Conservation (phyloP, 2,113 vertebrate genomes). For the Corvus moneduloides region DNA sequence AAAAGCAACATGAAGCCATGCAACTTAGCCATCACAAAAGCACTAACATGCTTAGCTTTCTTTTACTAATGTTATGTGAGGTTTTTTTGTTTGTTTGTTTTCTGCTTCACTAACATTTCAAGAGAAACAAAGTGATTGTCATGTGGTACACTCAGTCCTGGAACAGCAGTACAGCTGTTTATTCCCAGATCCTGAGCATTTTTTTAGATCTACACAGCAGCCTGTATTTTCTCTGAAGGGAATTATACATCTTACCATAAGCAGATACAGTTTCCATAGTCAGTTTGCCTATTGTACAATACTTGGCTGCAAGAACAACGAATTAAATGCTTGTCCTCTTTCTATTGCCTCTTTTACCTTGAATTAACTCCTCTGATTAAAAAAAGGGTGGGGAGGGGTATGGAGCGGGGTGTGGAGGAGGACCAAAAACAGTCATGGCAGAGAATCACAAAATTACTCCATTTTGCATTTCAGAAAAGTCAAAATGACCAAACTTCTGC, state of each 20-base stretch:
- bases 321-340: background rate
- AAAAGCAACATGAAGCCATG: background rate
- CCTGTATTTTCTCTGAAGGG: background rate
- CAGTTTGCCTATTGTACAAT: background rate
- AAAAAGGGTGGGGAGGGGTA: background rate
- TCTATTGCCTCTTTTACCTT: background rate
- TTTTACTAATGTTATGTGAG: background rate
- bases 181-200: background rate
- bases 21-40: background rate
- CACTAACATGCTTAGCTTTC: background rate
- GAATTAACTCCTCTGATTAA: background rate
- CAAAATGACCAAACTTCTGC: background rate
- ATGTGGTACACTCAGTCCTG: background rate
- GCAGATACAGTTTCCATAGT: background rate
- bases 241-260: background rate
- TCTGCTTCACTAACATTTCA: background rate
- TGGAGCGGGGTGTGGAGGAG: background rate
- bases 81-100: background rate
- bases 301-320: background rate
- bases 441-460: background rate
- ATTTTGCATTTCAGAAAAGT: background rate
- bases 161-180: conserved; percentile 15
- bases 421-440: background rate
- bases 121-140: background rate
- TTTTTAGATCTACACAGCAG: background rate